Base-by-base conservation (phyloP, 37 sponge, comb jelly and placozoan species). In the Ephydatia muelleri region DNA sequence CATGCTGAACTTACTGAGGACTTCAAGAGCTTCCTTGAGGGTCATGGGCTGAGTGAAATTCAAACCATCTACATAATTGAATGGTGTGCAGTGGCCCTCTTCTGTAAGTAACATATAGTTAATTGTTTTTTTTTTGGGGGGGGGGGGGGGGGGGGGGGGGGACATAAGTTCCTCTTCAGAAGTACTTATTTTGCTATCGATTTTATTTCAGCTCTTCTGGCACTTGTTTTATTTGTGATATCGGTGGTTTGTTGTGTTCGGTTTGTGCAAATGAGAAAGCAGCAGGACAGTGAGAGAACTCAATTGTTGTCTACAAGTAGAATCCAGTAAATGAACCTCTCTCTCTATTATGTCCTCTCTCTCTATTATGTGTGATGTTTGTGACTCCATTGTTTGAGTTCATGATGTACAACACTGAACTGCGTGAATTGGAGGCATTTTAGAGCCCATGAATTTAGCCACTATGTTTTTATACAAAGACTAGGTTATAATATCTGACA, bases 1-100 rank as follows among this genome's bases (percentile, higher is more conserved):
- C 79, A 93, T 82, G 79, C 90, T 5, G 82, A 84, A 47, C 34
- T 88, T 38, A 82, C 82, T 57, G 80, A 72, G 13, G 75, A 65
- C 5, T 76, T 81, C 21, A 69, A 81, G 71, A 32, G 74, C 23
- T 84, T 79, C 22, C 72, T 92, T 39, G 84, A 83, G 72, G 30
- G 27, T 21, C 67, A 81, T 25, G 93, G 83, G 0, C 76, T 93
- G n/a, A 47, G 31, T 14, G 65, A 70, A 25, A 38, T 89, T 57
- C 57, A 57, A 57, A 57, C 57, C 16, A 21, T 57, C 16, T 57
- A 57, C 57, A 57, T 57, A 1, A 1, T 57, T 11, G 19, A 57
- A 57, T 57, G 57, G 57, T 57, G 57, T 21, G 16, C 16, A 1
- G 57, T 57, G 9, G 12, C 19, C 19, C 9, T 57, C 12, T 13